Base-by-base conservation (phyloP, 1,140 invertebrate species). In the Galleria mellonella region DNA sequence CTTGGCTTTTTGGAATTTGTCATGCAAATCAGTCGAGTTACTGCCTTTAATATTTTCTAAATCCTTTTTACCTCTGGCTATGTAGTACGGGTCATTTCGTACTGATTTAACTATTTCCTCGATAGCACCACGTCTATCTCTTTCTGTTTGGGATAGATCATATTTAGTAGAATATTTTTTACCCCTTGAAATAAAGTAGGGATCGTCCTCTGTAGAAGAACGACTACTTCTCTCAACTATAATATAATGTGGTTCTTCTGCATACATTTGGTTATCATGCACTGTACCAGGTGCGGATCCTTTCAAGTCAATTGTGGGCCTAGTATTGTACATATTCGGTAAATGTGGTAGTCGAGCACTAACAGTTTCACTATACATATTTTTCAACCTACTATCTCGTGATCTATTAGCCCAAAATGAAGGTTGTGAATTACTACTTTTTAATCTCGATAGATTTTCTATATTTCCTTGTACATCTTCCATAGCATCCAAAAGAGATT, bases 91-190 rank as follows among this genome's bases (percentile, higher is more conserved):
- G 56, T 85, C 82, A 30, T 81, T 79, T 13, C 75, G 56, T 7
- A 85, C 72, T 1, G 75, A 77, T 61, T 83, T 83, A 0, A 83
- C 68, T 9, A 85, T 60, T 40, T 85, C 74, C 51, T 85, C 82
- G 23, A 85, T 47, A 0, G 71, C 70, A 17, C 77, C 76, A 1
- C 82, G 77, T 46, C 82, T 52, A 32, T 62, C 76, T 43, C 79
- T 64, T 7, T 48, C 43, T 10, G 58, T 53, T 52, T 76, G 63
- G 1, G 43, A 28, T 6, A 68, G 40, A 15, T 67, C 55, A 8
- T 50, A 44, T 41, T 65, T 54, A 0, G 47, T 47, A 32, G 48
- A 47, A 41, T 62, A 70, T 43, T 83, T 85, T 55, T 85, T 85
- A 9, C 82, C 82, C 51, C 82, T 67, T 4, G 82, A 70, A 33